Evolutionary conservation across 2,113 vertebrate genomes (phyloP).

Genomic region (Circaetus cinerascens): DNA sequence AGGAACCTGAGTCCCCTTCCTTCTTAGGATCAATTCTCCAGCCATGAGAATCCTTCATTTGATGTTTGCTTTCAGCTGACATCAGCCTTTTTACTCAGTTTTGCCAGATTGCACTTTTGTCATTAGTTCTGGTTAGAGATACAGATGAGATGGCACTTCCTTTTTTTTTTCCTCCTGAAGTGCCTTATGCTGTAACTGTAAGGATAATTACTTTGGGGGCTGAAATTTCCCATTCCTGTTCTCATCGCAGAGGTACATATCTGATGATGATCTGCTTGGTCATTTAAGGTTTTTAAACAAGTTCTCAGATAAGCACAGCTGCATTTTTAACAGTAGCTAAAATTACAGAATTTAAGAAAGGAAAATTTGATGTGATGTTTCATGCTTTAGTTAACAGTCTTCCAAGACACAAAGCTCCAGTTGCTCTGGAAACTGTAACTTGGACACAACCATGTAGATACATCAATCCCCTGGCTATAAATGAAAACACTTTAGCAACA

Average conservation of each 20-base stretch:
- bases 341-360: background rate
- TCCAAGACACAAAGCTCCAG: constrained; percentile 47
- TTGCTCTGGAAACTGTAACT: constrained; percentile 67
- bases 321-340: background rate
- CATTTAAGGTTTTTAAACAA: background rate
- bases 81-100: background rate
- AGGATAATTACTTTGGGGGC: background rate
- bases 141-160: background rate
- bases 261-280: background rate
- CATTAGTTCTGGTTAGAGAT: background rate
- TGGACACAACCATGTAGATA: constrained; percentile 38
- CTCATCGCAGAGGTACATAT: background rate
- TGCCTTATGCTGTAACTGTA: background rate
- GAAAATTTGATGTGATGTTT: constrained; percentile 9
- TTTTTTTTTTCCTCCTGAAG: background rate
- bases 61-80: background rate
- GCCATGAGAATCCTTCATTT: background rate
- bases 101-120: background rate
- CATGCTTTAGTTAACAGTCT: background rate
- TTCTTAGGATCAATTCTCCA: background rate
- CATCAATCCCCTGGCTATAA: constrained; percentile 33
- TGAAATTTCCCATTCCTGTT: background rate
- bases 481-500: constrained; percentile 9
- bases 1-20: background rate
- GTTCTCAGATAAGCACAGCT: background rate